These are phyloP conservation scores for Flexamia atlantica DNA, from an alignment of 2,888 invertebrate genomes.

Conservation along the genomic window DNA sequence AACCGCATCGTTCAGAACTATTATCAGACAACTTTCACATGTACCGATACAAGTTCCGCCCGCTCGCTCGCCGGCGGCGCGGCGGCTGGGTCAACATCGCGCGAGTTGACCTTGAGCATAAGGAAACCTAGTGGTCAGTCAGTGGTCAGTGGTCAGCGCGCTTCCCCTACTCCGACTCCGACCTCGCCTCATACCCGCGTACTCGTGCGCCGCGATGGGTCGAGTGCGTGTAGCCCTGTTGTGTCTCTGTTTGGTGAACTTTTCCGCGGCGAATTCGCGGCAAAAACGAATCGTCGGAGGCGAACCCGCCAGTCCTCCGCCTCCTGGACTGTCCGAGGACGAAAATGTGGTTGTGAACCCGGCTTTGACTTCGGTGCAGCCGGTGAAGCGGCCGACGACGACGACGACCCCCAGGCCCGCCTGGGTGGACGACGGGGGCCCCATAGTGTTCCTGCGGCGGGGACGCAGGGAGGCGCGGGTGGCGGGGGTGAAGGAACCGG, in stretches of 20 bases:
- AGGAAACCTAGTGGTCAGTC: neutral
- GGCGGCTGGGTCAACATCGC: neutral
- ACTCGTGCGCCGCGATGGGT: neutral
- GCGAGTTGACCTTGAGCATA: neutral
- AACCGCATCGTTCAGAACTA: no score
- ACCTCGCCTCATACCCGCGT: neutral
- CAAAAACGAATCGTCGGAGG: conserved; percentile 82
- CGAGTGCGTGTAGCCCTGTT: neutral
- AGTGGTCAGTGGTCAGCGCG: conserved; percentile 2
- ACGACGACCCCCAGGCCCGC: conserved; percentile 75
- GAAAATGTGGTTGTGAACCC: conserved; percentile 44
- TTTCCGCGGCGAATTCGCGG: conserved; percentile 50
- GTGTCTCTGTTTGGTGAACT: neutral
- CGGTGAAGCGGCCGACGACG: conserved; percentile 3
- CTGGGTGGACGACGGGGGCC: conserved; percentile 80
- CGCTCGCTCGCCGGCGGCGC: neutral
- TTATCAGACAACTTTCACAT: neutral
- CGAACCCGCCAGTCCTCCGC: conserved; percentile 80
- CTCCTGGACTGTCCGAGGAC: conserved; percentile 76
- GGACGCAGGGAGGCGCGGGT: conserved; percentile 65
- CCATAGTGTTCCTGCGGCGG: conserved; percentile 71
- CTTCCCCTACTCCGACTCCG: neutral
- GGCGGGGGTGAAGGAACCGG: conserved; percentile 80
- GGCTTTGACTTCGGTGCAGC: conserved; percentile 25
- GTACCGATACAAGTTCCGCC: neutral